These are phyloP conservation scores for Drosophila sucinea DNA, from an alignment of 1,140 invertebrate genomes.

Conservation along the genomic window DNA sequence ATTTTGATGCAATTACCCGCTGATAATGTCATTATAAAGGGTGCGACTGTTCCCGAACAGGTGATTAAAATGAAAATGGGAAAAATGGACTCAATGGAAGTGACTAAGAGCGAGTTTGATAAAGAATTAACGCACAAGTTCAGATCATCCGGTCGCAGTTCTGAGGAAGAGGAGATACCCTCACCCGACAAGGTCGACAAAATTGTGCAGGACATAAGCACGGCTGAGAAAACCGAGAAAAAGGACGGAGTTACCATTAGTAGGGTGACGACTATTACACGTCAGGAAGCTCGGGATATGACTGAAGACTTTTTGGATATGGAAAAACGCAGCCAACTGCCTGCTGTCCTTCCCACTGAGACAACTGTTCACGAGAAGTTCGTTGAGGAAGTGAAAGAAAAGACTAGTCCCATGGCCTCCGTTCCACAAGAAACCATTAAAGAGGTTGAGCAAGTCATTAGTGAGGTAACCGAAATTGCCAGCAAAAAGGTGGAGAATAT, in stretches of 20 bases:
- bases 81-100: constrained; percentile 74
- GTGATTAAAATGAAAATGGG: constrained; percentile 83
- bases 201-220: constrained; percentile 71
- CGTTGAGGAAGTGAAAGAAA: constrained; percentile 74
- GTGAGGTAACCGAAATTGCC: constrained; percentile 66
- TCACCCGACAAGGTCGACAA: constrained; percentile 64
- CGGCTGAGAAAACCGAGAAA: constrained; percentile 67
- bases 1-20: constrained; percentile 82
- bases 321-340: constrained; percentile 74
- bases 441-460: constrained; percentile 63
- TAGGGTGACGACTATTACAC: constrained; percentile 59
- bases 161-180: constrained; percentile 71
- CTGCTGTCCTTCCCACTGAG: constrained; percentile 39
- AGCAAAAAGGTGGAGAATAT: constrained; percentile 71
- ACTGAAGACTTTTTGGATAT: constrained; percentile 76
- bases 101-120: constrained; percentile 82
- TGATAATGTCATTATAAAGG: constrained; percentile 82
- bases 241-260: constrained; percentile 49
- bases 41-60: constrained; percentile 75
- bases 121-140: constrained; percentile 81
- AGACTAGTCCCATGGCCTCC: constrained; percentile 55
- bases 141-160: constrained; percentile 73
- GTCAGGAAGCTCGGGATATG: constrained; percentile 70
- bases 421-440: constrained; percentile 58
- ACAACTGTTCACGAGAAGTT: constrained; percentile 72